Conservation (phyloP, 2,113 vertebrate species). For the Sakesphorus luctuosus region DNA sequence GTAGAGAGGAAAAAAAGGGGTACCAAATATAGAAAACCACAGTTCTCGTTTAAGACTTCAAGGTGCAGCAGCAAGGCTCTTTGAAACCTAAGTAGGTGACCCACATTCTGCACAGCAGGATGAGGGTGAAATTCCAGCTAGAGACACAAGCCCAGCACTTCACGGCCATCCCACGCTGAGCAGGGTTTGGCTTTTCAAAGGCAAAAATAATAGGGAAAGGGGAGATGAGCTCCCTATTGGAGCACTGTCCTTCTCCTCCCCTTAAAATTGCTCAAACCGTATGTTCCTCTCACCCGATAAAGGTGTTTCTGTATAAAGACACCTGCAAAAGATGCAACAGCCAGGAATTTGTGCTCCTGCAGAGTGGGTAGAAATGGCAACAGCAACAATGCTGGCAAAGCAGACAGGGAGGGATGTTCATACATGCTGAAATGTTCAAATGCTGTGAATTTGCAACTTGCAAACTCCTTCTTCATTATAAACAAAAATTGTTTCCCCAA, state of each 20-base stretch:
- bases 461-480: not conserved
- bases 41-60: conserved; percentile 21
- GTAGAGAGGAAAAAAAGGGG: not conserved
- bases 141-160: not conserved
- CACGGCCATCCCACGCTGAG: fast-evolving
- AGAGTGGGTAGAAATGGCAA: not conserved
- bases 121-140: conserved; percentile 16
- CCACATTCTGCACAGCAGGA: conserved; percentile 47
- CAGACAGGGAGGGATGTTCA: not conserved
- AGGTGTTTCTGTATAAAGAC: not conserved
- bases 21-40: conserved; percentile 2
- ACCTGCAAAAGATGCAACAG: not conserved
- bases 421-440: not conserved
- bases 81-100: conserved; percentile 58
- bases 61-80: conserved; percentile 7
- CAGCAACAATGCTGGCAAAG: not conserved
- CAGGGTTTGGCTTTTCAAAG: not conserved
- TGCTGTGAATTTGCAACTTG: not conserved
- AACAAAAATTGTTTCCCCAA: not conserved
- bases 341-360: not conserved
- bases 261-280: not conserved
- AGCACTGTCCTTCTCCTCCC: not conserved
- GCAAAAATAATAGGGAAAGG: not conserved
- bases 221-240: not conserved
- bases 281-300: not conserved